Percentiles rank a stretch among this genome's conserved stretches.
phyloP scores from a whole-genome alignment of 2,113 vertebrate genomes.

The Cyanistes caeruleus region DNA sequence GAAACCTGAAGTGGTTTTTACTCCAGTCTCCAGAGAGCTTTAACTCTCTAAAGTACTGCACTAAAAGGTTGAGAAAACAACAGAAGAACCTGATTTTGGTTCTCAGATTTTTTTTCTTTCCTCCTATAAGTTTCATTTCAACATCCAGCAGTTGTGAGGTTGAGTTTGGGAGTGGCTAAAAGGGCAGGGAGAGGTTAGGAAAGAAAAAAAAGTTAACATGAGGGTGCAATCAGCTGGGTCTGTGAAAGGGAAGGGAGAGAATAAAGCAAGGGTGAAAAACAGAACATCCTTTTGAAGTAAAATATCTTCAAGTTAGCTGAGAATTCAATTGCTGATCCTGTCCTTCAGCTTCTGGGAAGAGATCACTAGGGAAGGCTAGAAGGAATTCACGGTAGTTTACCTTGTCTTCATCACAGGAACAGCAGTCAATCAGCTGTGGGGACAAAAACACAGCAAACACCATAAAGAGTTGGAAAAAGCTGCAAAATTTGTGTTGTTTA shows the following conservation, averaged over 20 bases:
- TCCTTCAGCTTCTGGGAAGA: background rate
- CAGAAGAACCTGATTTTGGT: background rate
- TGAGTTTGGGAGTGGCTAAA: background rate
- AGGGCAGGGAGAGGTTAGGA: background rate
- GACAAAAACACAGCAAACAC: background rate
- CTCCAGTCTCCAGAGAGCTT: background rate
- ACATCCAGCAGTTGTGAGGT: background rate
- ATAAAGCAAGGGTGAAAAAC: background rate
- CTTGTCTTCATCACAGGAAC: slow-evolving; percentile 62
- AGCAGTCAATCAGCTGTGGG: slow-evolving; percentile 72
- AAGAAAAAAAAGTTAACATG: background rate
- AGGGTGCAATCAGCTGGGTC: background rate
- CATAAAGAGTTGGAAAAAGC: background rate
- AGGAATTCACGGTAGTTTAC: slow-evolving; percentile 73
- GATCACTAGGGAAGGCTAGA: slow-evolving; percentile 66
- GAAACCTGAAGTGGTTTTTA: background rate
- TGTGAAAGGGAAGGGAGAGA: background rate
- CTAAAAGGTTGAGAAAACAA: background rate
- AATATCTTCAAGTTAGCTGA: background rate
- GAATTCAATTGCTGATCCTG: background rate
- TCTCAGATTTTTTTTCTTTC: background rate
- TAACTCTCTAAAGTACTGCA: background rate
- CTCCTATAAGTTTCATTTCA: background rate
- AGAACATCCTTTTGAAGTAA: background rate
- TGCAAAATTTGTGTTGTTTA: background rate